Evolutionary conservation across 2,797 vertebrate species (phyloP), one percentile per base, ranked within the genome.

Genomic region (Craterocephalus amniculus): DNA sequence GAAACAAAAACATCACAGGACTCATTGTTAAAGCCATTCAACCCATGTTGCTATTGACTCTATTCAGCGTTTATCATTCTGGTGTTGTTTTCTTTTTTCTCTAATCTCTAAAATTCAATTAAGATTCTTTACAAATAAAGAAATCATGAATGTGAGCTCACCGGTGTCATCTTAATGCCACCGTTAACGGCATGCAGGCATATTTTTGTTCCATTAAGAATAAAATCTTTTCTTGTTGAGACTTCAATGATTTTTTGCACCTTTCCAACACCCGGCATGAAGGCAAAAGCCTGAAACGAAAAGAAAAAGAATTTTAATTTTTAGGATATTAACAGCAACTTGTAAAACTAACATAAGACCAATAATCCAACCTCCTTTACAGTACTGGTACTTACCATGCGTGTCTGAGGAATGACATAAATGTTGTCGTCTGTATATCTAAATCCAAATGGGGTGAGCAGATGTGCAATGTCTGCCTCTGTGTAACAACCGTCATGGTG

Each of bases 1-100:
- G 51, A 61, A 88, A 80, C 35, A 55, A 29, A 79, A 59, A 72
- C 36, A 74, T 43, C 24, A 54, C 43, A 40, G 13, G 14, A 20
- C 6, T 2, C 14, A 49, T 9, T 49, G 48, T 22, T 24, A 22
- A 49, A 43, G 14, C 18, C 1, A 38, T 1, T 38, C 8, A 38
- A 38, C 36, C 14, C 11, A 18, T n/a, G n/a, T n/a, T n/a, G n/a
- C n/a, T n/a, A n/a, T n/a, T n/a, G n/a, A n/a, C n/a, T n/a, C n/a
- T n/a, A n/a, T n/a, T n/a, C n/a, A n/a, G n/a, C n/a, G n/a, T n/a
- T n/a, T n/a, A n/a, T n/a, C n/a, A n/a, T n/a, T 36, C 35, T 36
- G 35, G 35, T 13, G 35, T 35, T 6, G 1, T 35, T 35, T 35
- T 35, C 35, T 40, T 40, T 40, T 16, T 16, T 40, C 4, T 4